Evolutionary conservation across 2,113 vertebrate species (phyloP), one percentile per base, ranked within the genome.

Genomic region (Falco punctatus): DNA sequence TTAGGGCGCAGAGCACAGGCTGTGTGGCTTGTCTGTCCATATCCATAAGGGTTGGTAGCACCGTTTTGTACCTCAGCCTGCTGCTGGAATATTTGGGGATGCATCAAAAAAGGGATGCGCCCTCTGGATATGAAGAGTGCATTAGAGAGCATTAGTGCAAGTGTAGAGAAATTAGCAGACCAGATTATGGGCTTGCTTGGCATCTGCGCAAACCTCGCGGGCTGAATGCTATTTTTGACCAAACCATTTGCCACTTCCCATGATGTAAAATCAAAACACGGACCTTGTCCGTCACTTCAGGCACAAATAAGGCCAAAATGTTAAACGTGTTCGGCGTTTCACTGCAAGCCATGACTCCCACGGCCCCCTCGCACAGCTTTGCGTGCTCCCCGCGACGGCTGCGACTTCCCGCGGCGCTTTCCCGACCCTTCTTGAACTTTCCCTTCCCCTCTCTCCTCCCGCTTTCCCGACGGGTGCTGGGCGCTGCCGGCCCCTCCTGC

Each of bases 311-410:
- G 38, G 38, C 38, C 12, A 24, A 38, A 51, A 86, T 0, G 4
- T 24, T 52, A 19, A 26, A 28, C 0, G 3, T 2, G 2, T 4
- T 42, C 17, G 18, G 0, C 33, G 14, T 28, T 11, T 27, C 22
- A 0, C 21, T 10, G 30, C 35, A 12, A 65, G 6, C 57, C 11
- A 5, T 55, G 1, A 6, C 32, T 46, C 5, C 35, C n/a, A 2
- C 2, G 23, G 26, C 35, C 18, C 4, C 26, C 38, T 15, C 8
- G 0, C 11, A 6, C 46, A n/a, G 19, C 13, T 10, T 17, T n/a
- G 40, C 28, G 6, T 5, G 0, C 52, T 65, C 4, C 24, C 26
- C 5, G 4, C 12, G 0, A 4, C 13, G 52, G 17, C 15, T 3
- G 22, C 27, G 6, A 14, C 40, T 57, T 51, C 17, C 26, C 11